A percentile compares a stretch with the other conserved stretches of the same genome.
Conservation (phyloP, 2,888 invertebrate species). For the Cantharis flavilabris region DNA sequence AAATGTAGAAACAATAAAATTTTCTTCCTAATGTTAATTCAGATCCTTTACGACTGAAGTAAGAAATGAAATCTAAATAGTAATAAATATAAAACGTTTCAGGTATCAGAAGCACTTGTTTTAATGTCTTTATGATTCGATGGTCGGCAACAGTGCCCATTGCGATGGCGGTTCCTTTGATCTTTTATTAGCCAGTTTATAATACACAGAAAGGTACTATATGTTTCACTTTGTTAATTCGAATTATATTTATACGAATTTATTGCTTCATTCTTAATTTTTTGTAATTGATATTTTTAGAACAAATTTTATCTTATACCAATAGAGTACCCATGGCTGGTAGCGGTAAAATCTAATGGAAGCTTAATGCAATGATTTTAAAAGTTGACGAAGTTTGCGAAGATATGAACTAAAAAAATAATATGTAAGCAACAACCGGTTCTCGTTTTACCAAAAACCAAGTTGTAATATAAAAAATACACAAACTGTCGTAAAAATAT, state of each 20-base stretch:
- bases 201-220: conserved; percentile 29
- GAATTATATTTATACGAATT: conserved; percentile 8
- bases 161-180: conserved; percentile 34
- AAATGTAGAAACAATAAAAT: conserved; percentile 10
- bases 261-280: not conserved
- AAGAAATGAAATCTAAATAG: conserved; percentile 38
- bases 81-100: conserved; percentile 37
- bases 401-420: conserved; percentile 33
- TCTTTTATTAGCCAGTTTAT: conserved; percentile 36
- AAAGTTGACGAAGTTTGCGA: not conserved
- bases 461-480: conserved; percentile 52
- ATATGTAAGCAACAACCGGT: conserved; percentile 50
- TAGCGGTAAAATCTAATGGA: not conserved
- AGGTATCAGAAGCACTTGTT: conserved; percentile 53
- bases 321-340: not conserved
- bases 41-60: conserved; percentile 24
- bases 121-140: conserved; percentile 52
- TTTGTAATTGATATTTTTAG: not conserved
- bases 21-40: not conserved
- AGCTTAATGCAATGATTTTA: not conserved
- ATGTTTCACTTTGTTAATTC: conserved; percentile 28
- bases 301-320: not conserved
- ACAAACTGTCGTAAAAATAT: conserved; percentile 45
- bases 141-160: conserved; percentile 27
- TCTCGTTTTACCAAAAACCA: conserved; percentile 50